A percentile compares a stretch with the other conserved stretches of the same genome.
Evolutionary conservation across 2,113 vertebrate species (phyloP).

Genomic region (Micromys minutus): DNA sequence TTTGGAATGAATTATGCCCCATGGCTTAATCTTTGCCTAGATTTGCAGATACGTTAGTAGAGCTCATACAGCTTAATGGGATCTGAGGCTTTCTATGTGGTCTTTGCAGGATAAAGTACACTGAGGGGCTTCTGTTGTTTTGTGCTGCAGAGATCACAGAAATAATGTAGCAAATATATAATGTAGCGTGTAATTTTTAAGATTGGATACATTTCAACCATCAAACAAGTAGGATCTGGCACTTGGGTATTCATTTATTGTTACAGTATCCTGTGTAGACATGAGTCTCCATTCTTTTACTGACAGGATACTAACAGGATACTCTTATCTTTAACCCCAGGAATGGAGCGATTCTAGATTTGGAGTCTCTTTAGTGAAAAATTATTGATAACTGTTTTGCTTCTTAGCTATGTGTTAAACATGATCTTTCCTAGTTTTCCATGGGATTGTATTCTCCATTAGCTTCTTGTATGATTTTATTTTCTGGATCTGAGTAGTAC

Average conservation of each 20-base stretch:
- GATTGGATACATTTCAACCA: background rate
- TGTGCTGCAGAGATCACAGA: background rate
- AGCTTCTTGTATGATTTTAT: background rate
- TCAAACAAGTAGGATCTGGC: background rate
- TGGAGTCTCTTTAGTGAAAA: constrained; percentile 16
- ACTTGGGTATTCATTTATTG: background rate
- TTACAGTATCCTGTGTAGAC: background rate
- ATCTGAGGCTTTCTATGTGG: background rate
- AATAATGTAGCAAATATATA: background rate
- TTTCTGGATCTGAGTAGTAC: background rate
- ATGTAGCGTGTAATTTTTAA: background rate
- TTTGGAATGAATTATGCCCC: background rate
- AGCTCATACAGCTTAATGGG: background rate
- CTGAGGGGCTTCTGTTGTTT: constrained; percentile 1
- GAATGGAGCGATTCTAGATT: constrained; percentile 25
- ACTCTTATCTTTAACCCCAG: background rate
- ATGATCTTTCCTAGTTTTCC: background rate
- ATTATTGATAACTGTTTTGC: background rate
- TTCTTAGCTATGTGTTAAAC: background rate
- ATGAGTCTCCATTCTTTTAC: background rate
- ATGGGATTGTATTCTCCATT: background rate
- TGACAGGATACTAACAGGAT: background rate
- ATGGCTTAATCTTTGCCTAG: background rate
- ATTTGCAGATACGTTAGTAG: background rate
- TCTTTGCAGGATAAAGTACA: no score